Evolutionary conservation across 2,888 invertebrate species (phyloP).

Genomic region (Fragum sueziense): DNA sequence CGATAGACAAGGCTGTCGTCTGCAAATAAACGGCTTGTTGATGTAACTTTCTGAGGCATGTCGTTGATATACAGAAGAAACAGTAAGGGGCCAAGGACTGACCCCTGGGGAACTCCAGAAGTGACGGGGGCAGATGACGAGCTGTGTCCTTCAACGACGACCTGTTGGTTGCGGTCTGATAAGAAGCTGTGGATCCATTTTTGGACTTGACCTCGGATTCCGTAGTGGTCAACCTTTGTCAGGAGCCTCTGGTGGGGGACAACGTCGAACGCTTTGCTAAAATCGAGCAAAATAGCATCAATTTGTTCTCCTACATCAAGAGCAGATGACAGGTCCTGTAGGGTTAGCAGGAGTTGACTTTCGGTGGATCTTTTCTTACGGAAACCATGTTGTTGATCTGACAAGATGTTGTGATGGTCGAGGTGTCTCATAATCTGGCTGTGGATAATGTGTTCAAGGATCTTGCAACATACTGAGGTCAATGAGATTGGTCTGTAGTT

Average conservation of each 20-base stretch:
- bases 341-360: slow-evolving; percentile 59
- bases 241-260: slow-evolving; percentile 42
- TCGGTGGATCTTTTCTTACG: too few relatives aligned
- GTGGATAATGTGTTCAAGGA: slow-evolving; percentile 55
- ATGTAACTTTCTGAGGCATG: slow-evolving; percentile 35
- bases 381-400: too few relatives aligned
- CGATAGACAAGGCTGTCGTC: slow-evolving; percentile 54
- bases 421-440: slow-evolving; percentile 52
- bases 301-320: slow-evolving; percentile 43
- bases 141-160: slow-evolving; percentile 27
- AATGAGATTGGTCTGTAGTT: slow-evolving; percentile 62
- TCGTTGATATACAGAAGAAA: slow-evolving; percentile 62
- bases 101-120: slow-evolving; percentile 57
- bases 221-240: slow-evolving; percentile 38
- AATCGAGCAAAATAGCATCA: slow-evolving; percentile 54
- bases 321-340: too few relatives aligned
- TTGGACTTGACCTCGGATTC: slow-evolving; percentile 25
- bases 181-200: slow-evolving; percentile 52
- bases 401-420: slow-evolving; percentile 47
- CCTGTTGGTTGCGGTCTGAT: slow-evolving; percentile 27
- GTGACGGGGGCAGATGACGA: slow-evolving; percentile 40
- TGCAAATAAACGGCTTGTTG: slow-evolving; percentile 47
- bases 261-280: too few relatives aligned
- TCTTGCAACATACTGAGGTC: slow-evolving; percentile 53
- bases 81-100: slow-evolving; percentile 48